phyloP scores from a whole-genome alignment of 2,888 invertebrate species.

The Sclerodermus sp. region DNA sequence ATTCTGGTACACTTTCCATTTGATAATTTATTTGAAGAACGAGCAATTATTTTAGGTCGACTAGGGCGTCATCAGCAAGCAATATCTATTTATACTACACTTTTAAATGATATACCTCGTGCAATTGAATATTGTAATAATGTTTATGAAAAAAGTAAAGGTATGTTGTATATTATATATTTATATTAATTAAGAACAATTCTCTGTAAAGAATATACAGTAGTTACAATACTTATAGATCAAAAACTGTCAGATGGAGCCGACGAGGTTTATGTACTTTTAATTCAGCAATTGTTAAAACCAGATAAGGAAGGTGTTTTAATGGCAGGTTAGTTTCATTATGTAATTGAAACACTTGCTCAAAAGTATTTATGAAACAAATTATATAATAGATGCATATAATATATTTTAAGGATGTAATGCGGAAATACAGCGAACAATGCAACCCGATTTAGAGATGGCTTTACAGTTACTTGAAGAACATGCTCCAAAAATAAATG shows the following conservation, averaged over 20 bases:
- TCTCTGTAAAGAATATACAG: neutral
- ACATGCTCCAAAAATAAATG: slow-evolving; percentile 83
- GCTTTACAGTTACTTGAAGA: slow-evolving; percentile 81
- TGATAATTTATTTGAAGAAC: slow-evolving; percentile 84
- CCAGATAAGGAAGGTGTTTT: slow-evolving; percentile 49
- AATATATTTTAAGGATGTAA: slow-evolving; percentile 30
- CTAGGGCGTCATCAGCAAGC: slow-evolving; percentile 91
- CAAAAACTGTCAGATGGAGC: slow-evolving; percentile 43
- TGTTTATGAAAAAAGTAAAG: slow-evolving; percentile 61
- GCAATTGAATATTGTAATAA: slow-evolving; percentile 85
- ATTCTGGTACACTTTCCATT: slow-evolving; percentile 85
- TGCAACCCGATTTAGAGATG: slow-evolving; percentile 75
- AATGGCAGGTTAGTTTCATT: slow-evolving; percentile 35
- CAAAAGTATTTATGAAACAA: neutral
- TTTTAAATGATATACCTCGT: slow-evolving; percentile 77
- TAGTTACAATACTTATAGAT: slow-evolving; percentile 21
- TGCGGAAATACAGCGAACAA: slow-evolving; percentile 60
- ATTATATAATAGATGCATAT: neutral
- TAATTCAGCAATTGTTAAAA: slow-evolving; percentile 63
- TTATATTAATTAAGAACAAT: neutral
- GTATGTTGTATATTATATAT: slow-evolving; percentile 29
- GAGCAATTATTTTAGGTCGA: slow-evolving; percentile 91
- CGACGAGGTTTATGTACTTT: slow-evolving; percentile 62
- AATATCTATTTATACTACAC: slow-evolving; percentile 86
- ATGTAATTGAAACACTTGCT: neutral